Evolutionary conservation across 2,797 vertebrate genomes (phyloP).

Genomic region (Melanotaenia boesemani): DNA sequence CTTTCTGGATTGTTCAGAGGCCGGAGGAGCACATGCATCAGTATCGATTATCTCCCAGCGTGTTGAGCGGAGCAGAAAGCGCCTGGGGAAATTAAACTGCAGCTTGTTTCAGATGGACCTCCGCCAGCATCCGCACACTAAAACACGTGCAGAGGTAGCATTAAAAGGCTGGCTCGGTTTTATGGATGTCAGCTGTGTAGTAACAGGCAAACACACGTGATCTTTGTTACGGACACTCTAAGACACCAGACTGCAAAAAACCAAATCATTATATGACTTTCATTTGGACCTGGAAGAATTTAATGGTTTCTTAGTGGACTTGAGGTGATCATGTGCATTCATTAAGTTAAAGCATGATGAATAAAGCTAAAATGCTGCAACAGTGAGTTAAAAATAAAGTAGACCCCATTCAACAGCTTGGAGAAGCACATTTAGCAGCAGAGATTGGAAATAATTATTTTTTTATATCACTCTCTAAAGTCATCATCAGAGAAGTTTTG

Average conservation of each 20-base stretch:
- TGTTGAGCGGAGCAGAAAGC: conserved; percentile 42
- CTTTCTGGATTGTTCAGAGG: conserved; percentile 15
- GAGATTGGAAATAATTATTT: too few relatives aligned
- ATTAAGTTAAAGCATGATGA: too few relatives aligned
- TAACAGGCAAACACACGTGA: conserved; percentile 9
- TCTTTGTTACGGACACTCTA: conserved; percentile 8
- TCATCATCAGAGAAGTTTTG: too few relatives aligned
- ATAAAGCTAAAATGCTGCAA: too few relatives aligned
- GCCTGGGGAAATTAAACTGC: conserved; percentile 61
- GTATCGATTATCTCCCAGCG: conserved; percentile 63
- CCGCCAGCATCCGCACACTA: neutral
- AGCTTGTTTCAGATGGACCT: conserved; percentile 28
- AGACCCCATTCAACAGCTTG: too few relatives aligned
- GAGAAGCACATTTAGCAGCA: too few relatives aligned
- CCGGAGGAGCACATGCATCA: conserved; percentile 44
- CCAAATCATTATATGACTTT: conserved; percentile 5
- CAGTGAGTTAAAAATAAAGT: too few relatives aligned
- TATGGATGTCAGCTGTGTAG: conserved; percentile 29
- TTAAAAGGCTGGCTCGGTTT: conserved; percentile 13
- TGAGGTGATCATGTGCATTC: too few relatives aligned
- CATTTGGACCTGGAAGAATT: neutral
- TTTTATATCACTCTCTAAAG: too few relatives aligned
- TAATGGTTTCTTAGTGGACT: neutral
- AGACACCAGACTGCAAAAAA: neutral
- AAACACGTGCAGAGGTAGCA: neutral